Base-by-base conservation (phyloP, 64 coral and sea anemone genomes). In the Actinia tenebrosa region DNA sequence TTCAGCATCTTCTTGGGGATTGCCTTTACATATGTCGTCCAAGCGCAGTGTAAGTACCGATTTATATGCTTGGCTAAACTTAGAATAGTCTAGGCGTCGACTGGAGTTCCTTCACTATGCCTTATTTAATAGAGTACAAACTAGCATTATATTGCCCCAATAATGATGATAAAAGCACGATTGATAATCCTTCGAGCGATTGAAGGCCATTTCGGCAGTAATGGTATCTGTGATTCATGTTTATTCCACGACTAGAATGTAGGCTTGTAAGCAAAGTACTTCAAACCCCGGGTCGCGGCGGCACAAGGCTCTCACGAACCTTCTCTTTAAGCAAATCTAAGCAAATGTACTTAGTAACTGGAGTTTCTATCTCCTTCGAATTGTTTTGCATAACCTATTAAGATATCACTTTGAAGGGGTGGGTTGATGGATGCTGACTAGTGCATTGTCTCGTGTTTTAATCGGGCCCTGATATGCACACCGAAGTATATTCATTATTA, bases 61-160 rank as follows among this genome's bases (percentile, higher is more conserved):
- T 75, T 30, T 75, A 37, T 75, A 30, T 75, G n/a, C 69, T 27
- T 75, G 69, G 69, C 69, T n/a, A 10, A 71, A n/a, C 23, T 75
- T 75, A 16, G 69, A 75, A 15, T 16, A 30, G 17, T 50, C 45
- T 52, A 83, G 80, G 80, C 80, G 80, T 83, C 80, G 44, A 83
- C 80, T 83, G 16, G 44, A 52, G 53, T 83, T 5, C 80, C 80
- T 83, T 83, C 15, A 54, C 54, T n/a, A 75, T 75, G 26, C 42
- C 69, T 42, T 13, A 75, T 30, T 10, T 75, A 2, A 75, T 20
- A 75, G 69, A 14, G 7, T 42, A 75, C 11, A 42, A 75, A 75
- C n/a, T 13, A 42, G 9, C 69, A 9, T 75, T 15, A 13, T 10
- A 75, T 42, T 75, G 25, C 3, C 26, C 26, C 13, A 75, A 42